Evolutionary conservation across 2,888 invertebrate species (phyloP), one percentile per base, ranked within the genome.

Genomic region (Brassicogethes aeneus): DNA sequence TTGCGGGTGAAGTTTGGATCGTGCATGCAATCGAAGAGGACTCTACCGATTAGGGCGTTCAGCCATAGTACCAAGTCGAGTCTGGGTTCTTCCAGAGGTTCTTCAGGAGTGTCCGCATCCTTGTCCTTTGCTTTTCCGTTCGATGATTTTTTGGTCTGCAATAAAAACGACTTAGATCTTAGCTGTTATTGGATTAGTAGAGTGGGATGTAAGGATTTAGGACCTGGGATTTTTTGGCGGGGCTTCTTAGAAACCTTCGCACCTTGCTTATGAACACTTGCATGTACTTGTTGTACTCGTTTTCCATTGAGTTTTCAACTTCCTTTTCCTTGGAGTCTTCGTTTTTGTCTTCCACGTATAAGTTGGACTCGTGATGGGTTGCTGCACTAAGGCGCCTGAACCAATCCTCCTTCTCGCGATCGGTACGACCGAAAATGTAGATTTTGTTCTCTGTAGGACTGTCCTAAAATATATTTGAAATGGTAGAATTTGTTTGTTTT

Each of bases 381-480:
- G 66, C 64, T 1, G 56, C 55, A 10, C 47, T 50, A 34, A 67
- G 56, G 34, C 62, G 53, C 36, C 65, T 47, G 47, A 72, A 92
- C 93, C 93, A 93, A 57, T 90, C 85, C 65, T 91, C 91, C 65
- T 94, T 94, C 57, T 92, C 90, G 38, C 91, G 72, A 52, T 87
- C 85, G n/a, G 89, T 85, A 44, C 92, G 73, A 2, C 85, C 82
- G 64, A 87, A 86, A 14, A 66, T 31, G 46, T 61, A 64, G 8
- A 65, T 43, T 40, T 57, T 58, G 8, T 60, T 53, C 34, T 54
- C 54, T 2, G 44, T 42, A 2, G 56, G 51, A 41, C 49, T 54
- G 12, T 52, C 56, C 54, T 60, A 31, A 36, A 48, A 45, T 38
- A 41, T 31, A 36, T 15, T 15, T 30, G 16, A 8, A 33, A 15